These are phyloP conservation scores for Triplophysa tibetana DNA, from an alignment of 2,113 vertebrate genomes.

Conservation along the genomic window DNA sequence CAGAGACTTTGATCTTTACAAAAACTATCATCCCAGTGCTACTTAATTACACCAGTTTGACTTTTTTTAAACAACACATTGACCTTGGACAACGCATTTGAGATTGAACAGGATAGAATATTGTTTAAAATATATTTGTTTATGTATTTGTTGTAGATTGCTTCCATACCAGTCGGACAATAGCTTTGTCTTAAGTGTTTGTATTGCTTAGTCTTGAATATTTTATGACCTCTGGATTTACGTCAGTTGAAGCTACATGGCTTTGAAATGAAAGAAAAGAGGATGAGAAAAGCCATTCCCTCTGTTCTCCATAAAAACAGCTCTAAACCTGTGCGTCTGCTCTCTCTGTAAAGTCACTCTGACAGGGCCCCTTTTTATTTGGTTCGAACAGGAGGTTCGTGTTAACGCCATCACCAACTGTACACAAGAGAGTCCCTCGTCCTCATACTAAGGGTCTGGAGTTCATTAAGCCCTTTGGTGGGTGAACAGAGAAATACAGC, in stretches of 20 bases:
- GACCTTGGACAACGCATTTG: background rate
- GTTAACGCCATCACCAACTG: conserved; percentile 55
- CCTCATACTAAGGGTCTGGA: conserved; percentile 51
- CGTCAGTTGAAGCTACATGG: background rate
- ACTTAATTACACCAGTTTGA: conserved; percentile 23
- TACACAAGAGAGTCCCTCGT: conserved; percentile 51
- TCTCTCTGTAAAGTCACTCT: conserved; percentile 47
- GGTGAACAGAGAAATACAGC: conserved; percentile 25
- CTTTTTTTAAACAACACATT: background rate
- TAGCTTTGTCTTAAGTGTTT: background rate
- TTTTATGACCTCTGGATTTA: conserved; percentile 1
- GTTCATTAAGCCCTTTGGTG: conserved; percentile 51
- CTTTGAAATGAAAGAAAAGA: conserved; percentile 39
- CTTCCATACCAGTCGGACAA: background rate
- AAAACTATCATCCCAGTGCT: conserved; percentile 20
- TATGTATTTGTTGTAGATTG: background rate
- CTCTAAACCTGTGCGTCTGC: conserved; percentile 31
- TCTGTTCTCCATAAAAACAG: conserved; percentile 27
- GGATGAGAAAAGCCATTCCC: conserved; percentile 13
- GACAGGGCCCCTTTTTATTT: conserved; percentile 59
- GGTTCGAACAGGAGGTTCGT: conserved; percentile 62
- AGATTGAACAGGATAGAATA: background rate
- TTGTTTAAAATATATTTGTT: background rate
- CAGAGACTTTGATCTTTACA: conserved; percentile 17
- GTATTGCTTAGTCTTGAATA: background rate